Percentiles rank a stretch among this genome's conserved stretches.
These are phyloP conservation scores for Sphyrna mokarran DNA, from an alignment of 2,113 vertebrate species.

Conservation along the genomic window DNA sequence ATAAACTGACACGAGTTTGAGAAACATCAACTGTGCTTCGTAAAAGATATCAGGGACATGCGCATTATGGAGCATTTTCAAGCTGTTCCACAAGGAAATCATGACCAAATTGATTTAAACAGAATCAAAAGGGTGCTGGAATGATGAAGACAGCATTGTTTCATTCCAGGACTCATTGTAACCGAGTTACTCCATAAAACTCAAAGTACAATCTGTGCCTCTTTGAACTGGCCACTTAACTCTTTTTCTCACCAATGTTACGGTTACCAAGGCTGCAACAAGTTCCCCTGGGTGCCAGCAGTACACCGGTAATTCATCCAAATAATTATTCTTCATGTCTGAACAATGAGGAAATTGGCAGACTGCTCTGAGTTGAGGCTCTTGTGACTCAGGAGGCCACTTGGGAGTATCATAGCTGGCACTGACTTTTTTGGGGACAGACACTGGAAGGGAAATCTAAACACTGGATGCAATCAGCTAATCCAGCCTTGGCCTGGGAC, in stretches of 20 bases:
- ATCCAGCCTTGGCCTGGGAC: not conserved
- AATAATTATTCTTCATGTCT: not conserved
- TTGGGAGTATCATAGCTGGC: not conserved
- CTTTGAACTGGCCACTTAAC: not conserved
- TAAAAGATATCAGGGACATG: not conserved
- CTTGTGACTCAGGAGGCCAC: not conserved
- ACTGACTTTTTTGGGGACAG: not conserved
- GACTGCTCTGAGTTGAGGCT: not conserved
- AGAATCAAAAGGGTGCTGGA: not conserved
- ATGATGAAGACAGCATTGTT: not conserved
- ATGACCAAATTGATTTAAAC: not conserved
- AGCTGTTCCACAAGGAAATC: slow-evolving; percentile 15
- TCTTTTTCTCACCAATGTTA: not conserved
- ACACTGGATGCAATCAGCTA: not conserved
- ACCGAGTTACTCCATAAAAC: not conserved
- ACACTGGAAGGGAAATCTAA: not conserved
- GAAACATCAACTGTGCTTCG: not conserved
- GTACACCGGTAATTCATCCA: not conserved
- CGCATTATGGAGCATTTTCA: not conserved
- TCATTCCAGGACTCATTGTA: not conserved
- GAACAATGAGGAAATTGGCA: not conserved
- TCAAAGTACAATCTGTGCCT: not conserved
- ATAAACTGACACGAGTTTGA: not conserved
- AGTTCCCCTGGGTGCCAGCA: not conserved
- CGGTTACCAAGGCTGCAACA: not conserved